Percentiles rank a stretch among this genome's conserved stretches.
These are phyloP conservation scores for Spea multiplicata DNA, from an alignment of 2,113 vertebrate genomes.

Conservation along the genomic window DNA sequence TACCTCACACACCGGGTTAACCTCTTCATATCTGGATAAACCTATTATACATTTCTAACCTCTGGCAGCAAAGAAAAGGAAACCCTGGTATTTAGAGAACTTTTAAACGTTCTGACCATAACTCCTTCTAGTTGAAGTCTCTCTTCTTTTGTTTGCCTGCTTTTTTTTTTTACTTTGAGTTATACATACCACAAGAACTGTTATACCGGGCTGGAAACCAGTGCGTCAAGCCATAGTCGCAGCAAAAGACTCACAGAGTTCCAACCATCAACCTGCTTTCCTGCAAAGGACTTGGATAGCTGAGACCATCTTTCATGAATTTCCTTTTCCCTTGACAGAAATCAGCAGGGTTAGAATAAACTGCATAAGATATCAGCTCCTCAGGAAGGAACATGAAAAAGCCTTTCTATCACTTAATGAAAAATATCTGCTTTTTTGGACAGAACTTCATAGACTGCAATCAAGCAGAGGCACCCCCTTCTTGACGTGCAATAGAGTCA, in stretches of 20 bases:
- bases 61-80: too few relatives aligned
- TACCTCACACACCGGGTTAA: too few relatives aligned
- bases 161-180: constrained; percentile 19
- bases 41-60: too few relatives aligned
- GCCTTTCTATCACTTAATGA: constrained; percentile 99
- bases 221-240: constrained; percentile 46
- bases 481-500: constrained; percentile 97
- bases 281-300: constrained; percentile 62
- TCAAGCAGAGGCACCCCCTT: constrained; percentile 85
- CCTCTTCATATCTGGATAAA: too few relatives aligned
- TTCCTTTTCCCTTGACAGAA: constrained; percentile 85
- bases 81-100: too few relatives aligned
- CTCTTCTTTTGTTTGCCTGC: neutral
- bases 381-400: constrained; percentile 93
- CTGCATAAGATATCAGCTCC: constrained; percentile 99
- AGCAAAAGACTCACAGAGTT: constrained; percentile 30
- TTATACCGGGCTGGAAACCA: constrained; percentile 40
- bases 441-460: constrained; percentile 99
- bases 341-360: constrained; percentile 99
- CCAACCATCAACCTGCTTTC: constrained; percentile 54
- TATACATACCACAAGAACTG: constrained; percentile 28
- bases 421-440: constrained; percentile 99
- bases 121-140: too few relatives aligned
- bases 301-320: constrained; percentile 75
- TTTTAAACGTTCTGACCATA: too few relatives aligned